Percentiles rank a stretch among this genome's conserved stretches.
phyloP scores from a whole-genome alignment of 1,140 invertebrate genomes.

The Cardiocondyla obscurior region DNA sequence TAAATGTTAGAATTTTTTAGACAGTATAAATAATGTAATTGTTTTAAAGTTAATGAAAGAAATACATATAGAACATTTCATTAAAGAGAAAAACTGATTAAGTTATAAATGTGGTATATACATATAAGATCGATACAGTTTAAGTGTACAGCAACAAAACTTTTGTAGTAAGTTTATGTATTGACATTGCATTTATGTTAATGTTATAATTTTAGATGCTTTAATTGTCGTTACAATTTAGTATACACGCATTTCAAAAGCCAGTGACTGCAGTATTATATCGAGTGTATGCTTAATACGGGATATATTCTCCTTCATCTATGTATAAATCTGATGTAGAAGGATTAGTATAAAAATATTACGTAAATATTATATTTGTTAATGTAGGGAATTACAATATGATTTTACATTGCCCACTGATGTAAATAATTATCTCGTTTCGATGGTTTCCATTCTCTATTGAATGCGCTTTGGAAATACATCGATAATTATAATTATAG shows the following conservation, averaged over 20 bases:
- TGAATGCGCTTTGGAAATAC: slow-evolving; percentile 43
- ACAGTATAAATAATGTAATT: not conserved
- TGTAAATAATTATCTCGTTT: slow-evolving; percentile 59
- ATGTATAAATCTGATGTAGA: not conserved
- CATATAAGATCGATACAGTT: slow-evolving; percentile 6
- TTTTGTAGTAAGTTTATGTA: slow-evolving; percentile 9
- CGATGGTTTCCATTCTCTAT: not conserved
- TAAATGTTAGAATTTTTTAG: slow-evolving; percentile 18
- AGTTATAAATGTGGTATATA: not conserved
- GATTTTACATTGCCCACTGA: slow-evolving; percentile 24
- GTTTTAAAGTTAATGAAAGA: not conserved
- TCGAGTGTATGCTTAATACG: slow-evolving; percentile 28
- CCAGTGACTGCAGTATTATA: slow-evolving; percentile 40
- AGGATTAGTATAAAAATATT: slow-evolving; percentile 2
- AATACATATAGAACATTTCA: not conserved
- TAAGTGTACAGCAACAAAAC: not conserved
- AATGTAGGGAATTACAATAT: not conserved
- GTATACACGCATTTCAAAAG: not conserved
- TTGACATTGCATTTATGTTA: slow-evolving; percentile 2
- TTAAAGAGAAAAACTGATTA: not conserved
- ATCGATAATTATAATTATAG: slow-evolving; percentile 50
- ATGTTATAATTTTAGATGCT: slow-evolving; percentile 48
- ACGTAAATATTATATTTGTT: slow-evolving; percentile 29
- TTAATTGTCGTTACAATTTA: slow-evolving; percentile 27
- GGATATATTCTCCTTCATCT: not conserved